Evolutionary conservation across 2,113 vertebrate genomes (phyloP).

Genomic region (Pteruthius melanotis): DNA sequence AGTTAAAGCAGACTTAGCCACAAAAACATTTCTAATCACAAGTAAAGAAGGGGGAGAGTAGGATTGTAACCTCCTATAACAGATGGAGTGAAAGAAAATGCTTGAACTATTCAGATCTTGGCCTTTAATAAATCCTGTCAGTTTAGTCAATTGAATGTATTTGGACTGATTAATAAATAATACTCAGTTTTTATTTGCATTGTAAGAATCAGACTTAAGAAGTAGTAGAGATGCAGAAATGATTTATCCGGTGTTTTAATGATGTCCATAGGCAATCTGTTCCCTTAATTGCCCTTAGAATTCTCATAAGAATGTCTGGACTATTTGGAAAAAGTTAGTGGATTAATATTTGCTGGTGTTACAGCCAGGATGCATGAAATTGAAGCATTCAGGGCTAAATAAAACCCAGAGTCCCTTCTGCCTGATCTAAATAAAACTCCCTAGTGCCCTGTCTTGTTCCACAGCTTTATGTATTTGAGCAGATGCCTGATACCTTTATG

Average conservation of each 20-base stretch:
- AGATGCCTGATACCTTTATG: background rate
- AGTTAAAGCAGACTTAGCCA: conserved; percentile 22
- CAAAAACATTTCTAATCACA: conserved; percentile 18
- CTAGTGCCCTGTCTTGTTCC: background rate
- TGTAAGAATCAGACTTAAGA: background rate
- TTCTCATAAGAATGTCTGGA: background rate
- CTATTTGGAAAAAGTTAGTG: background rate
- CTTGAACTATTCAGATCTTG: background rate
- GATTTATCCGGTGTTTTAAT: background rate
- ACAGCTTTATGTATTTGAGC: background rate
- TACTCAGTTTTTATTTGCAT: background rate
- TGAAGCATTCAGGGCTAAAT: background rate
- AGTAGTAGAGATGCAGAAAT: background rate
- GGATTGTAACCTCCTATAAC: background rate
- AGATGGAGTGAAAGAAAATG: background rate
- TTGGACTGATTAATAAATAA: background rate
- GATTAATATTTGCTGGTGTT: background rate
- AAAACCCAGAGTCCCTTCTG: background rate
- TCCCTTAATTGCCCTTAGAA: background rate
- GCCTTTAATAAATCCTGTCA: background rate
- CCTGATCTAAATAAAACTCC: background rate
- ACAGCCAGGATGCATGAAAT: background rate
- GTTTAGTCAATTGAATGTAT: background rate
- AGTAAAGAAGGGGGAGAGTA: background rate
- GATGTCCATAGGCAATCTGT: background rate